Conservation (phyloP, 2,113 vertebrate species). For the Dryoscopus gambensis region DNA sequence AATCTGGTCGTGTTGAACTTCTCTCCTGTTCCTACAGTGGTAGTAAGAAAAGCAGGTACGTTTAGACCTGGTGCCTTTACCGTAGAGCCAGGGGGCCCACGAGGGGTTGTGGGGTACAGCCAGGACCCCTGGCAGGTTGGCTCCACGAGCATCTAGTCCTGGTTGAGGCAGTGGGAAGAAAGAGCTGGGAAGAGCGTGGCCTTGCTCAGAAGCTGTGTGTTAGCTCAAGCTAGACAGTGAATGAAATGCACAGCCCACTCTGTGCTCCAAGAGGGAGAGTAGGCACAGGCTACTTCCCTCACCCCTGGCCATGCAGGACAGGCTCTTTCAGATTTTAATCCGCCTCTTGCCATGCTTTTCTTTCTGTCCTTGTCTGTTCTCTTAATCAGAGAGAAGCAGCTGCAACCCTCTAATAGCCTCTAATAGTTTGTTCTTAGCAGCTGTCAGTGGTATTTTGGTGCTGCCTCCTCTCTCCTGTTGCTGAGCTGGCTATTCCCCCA, state of each 20-base stretch:
- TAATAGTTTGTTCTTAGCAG: background rate
- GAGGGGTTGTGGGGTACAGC: background rate
- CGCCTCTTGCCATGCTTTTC: background rate
- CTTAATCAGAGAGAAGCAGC: background rate
- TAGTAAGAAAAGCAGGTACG: background rate
- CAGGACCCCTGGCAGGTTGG: background rate
- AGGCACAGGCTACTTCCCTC: background rate
- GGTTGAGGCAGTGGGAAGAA: background rate
- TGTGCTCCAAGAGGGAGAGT: background rate
- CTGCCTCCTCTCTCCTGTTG: background rate
- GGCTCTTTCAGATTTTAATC: background rate
- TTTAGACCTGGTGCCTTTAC: background rate
- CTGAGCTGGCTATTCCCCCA: background rate
- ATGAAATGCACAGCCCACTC: background rate
- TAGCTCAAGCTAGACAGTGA: background rate
- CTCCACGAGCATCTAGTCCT: background rate
- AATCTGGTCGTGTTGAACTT: background rate
- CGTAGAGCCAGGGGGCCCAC: background rate
- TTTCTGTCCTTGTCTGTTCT: background rate
- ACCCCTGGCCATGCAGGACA: fast-evolving
- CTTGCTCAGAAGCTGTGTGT: fast-evolving
- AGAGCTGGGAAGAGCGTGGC: background rate
- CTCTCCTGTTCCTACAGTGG: background rate
- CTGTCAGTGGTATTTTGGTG: background rate
- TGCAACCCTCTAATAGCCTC: background rate